A percentile compares a stretch with the other conserved stretches of the same genome.
These are phyloP conservation scores for Liopterus haemorrhoidalis DNA, from an alignment of 2,888 invertebrate species.

Conservation along the genomic window DNA sequence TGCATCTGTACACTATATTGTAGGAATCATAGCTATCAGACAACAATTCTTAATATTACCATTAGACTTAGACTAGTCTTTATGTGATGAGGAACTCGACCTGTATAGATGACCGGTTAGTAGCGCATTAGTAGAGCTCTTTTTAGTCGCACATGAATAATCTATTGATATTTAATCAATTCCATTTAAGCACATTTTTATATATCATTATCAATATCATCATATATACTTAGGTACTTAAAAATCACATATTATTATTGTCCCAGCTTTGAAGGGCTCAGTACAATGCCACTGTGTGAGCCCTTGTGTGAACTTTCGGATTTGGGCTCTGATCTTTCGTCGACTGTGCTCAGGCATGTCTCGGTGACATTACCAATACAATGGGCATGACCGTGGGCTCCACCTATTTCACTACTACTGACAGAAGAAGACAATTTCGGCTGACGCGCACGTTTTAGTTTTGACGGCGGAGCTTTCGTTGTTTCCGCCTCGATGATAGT, in stretches of 20 bases:
- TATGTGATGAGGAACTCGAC: no score
- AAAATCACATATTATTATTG: slow-evolving; percentile 28
- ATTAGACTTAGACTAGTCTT: no score
- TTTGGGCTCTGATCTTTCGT: slow-evolving; percentile 35
- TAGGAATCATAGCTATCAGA: no score
- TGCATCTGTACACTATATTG: neutral
- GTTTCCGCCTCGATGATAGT: slow-evolving; percentile 36
- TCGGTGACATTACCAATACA: slow-evolving; percentile 46
- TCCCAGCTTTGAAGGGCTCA: slow-evolving; percentile 46
- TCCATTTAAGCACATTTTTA: slow-evolving; percentile 36
- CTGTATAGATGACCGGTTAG: no score
- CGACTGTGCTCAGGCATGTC: slow-evolving; percentile 48
- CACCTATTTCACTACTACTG: slow-evolving; percentile 17
- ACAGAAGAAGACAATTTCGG: slow-evolving; percentile 31
- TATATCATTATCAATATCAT: slow-evolving; percentile 1
- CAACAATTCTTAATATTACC: no score
- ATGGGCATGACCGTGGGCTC: no score
- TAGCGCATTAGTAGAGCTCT: slow-evolving; percentile 19
- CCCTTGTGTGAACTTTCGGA: slow-evolving; percentile 1
- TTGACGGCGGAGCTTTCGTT: slow-evolving; percentile 30
- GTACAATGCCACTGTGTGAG: slow-evolving; percentile 54
- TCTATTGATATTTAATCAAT: slow-evolving; percentile 35
- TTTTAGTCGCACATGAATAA: slow-evolving; percentile 21
- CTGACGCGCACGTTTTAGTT: slow-evolving; percentile 41
- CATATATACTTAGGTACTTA: slow-evolving; percentile 14